Percentiles rank a stretch among this genome's conserved stretches.
Evolutionary conservation across 1,140 invertebrate species (phyloP).

Genomic region (Drosophila tsacasi): DNA sequence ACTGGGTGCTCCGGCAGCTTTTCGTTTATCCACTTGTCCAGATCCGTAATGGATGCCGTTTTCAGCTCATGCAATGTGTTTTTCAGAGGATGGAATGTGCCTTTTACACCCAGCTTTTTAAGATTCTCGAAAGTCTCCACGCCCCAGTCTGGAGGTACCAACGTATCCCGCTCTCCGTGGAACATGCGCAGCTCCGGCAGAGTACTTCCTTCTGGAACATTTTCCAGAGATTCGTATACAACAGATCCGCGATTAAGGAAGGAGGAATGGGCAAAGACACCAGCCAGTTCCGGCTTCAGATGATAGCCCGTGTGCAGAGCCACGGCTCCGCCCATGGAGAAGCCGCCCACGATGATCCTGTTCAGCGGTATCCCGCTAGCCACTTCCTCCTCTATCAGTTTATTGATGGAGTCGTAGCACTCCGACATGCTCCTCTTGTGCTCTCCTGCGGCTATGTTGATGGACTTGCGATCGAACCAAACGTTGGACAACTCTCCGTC

Average conservation of each 20-base stretch:
- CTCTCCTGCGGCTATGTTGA: slow-evolving; percentile 88
- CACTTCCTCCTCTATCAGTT: slow-evolving; percentile 88
- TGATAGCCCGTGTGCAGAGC: slow-evolving; percentile 89
- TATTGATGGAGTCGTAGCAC: slow-evolving; percentile 87
- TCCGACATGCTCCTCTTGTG: slow-evolving; percentile 87
- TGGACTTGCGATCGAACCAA: slow-evolving; percentile 89
- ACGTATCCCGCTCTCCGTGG: slow-evolving; percentile 86
- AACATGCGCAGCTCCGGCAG: slow-evolving; percentile 85
- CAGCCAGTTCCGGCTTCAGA: slow-evolving; percentile 88
- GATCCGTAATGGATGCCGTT: slow-evolving; percentile 85
- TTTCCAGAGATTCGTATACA: slow-evolving; percentile 87
- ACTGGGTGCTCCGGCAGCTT: slow-evolving; percentile 82
- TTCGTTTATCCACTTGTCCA: slow-evolving; percentile 86
- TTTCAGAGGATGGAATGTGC: slow-evolving; percentile 85
- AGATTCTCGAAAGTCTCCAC: slow-evolving; percentile 85
- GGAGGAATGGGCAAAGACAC: slow-evolving; percentile 90
- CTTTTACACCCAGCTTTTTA: slow-evolving; percentile 85
- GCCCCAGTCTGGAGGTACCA: slow-evolving; percentile 87
- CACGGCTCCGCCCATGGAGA: slow-evolving; percentile 92
- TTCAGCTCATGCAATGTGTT: slow-evolving; percentile 87
- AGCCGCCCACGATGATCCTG: slow-evolving; percentile 90
- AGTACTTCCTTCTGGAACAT: slow-evolving; percentile 24
- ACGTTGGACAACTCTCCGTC: slow-evolving; percentile 88
- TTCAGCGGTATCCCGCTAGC: slow-evolving; percentile 87
- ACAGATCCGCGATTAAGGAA: slow-evolving; percentile 89